Evolutionary conservation across 2,888 invertebrate genomes (phyloP).

Genomic region (Drosophila glabriapex): DNA sequence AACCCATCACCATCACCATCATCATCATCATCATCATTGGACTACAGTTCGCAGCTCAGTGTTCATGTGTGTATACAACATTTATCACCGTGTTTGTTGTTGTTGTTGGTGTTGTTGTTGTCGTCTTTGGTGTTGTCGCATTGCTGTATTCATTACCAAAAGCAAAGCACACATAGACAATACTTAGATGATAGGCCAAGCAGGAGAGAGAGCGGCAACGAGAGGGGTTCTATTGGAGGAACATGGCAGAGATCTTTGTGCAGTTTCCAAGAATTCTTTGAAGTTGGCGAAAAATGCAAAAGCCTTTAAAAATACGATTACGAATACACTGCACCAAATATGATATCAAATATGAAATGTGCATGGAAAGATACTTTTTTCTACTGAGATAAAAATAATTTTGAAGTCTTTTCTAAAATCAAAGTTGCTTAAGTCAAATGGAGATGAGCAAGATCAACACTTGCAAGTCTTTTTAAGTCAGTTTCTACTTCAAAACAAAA

Average conservation of each 20-base stretch:
- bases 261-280: conserved; percentile 74
- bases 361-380: neutral
- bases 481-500: neutral
- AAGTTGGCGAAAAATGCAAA: conserved; percentile 69
- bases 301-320: conserved; percentile 31
- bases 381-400: neutral
- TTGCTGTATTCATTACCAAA: conserved; percentile 77
- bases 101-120: conserved; percentile 21
- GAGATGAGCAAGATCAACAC: neutral
- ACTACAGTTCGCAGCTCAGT: conserved; percentile 28
- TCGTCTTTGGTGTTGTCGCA: conserved; percentile 37
- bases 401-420: neutral
- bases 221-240: neutral
- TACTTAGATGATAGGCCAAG: neutral
- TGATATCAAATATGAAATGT: neutral
- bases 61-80: conserved; percentile 63
- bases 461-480: neutral
- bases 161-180: conserved; percentile 64
- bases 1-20: conserved; percentile 5
- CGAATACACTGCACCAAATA: conserved; percentile 26
- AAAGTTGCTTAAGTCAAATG: neutral
- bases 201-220: neutral
- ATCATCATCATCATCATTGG: conserved; percentile 23
- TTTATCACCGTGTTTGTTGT: conserved; percentile 63
- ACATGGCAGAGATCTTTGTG: conserved; percentile 20